phyloP scores from a whole-genome alignment of 1,140 invertebrate genomes.

The Zophobas atratus region DNA sequence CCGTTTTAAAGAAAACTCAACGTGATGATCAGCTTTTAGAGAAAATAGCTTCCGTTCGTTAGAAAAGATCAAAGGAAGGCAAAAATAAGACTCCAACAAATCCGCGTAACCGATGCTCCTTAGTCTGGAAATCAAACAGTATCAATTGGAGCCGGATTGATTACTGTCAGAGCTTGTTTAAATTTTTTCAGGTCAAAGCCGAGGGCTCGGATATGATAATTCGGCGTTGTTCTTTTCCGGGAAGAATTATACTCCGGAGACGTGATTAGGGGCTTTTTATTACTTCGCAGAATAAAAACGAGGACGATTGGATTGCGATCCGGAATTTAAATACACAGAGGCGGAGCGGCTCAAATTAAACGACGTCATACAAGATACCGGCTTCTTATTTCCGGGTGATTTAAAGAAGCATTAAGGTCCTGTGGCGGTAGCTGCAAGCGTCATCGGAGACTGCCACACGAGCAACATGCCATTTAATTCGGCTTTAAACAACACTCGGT shows the following conservation, averaged over 20 bases:
- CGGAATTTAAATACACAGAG: neutral
- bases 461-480: no score
- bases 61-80: conserved; percentile 20
- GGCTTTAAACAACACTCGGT: no score
- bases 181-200: conserved; percentile 9
- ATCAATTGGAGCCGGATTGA: conserved; percentile 14
- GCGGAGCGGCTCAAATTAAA: neutral
- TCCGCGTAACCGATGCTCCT: conserved; percentile 8
- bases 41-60: conserved; percentile 12
- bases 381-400: no score
- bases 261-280: conserved; percentile 8
- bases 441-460: no score
- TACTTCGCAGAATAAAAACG: conserved; percentile 1
- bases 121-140: conserved; percentile 24
- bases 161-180: conserved; percentile 7
- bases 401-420: no score
- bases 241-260: neutral
- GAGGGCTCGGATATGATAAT: conserved; percentile 9
- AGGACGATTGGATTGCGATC: conserved; percentile 1
- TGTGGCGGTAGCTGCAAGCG: no score
- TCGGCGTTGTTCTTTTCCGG: neutral
- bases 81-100: conserved; percentile 31
- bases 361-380: no score
- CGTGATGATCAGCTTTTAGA: neutral
- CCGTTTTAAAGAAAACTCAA: neutral